Base-by-base conservation (phyloP, 2,888 invertebrate genomes). In the Caenorhabditis plicata region DNA sequence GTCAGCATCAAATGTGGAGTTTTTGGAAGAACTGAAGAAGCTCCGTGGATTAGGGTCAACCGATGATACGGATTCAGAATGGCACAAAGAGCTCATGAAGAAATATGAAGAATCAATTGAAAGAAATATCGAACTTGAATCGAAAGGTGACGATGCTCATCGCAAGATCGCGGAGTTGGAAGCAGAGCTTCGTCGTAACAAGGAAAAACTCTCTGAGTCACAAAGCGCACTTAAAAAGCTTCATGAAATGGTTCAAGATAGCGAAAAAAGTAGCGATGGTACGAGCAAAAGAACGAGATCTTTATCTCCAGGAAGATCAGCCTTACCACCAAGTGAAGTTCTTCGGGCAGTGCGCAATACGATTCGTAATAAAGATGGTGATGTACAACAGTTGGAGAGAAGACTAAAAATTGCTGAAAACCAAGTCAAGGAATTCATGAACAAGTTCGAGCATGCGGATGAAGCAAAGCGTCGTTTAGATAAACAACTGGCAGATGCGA, bases 51-150 rank as follows among this genome's bases (percentile, higher is more conserved):
- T 55, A 19, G 60, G 54, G 1, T 51, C 55, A 29, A 55, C 55
- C 9, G 68, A 68, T 23, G 72, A 72, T 20, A n/a, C n/a, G n/a
- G 76, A 77, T 51, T 57, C 71, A 22, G 78, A 78, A 11, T 53
- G 77, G 32, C 70, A 77, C 42, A 72, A 74, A 29, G 78, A 78
- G 33, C 65, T 78, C 33, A 79, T 78, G 72, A 76, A 75, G 36
- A 78, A 77, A 55, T 76, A 75, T 49, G 77, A 78, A 45, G 78
- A 78, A 41, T 73, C 77, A 0, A 77, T 78, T 47, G 78, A 78
- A 45, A 57, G 78, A 39, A 78, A 78, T 63, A 78, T 78, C 42
- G 76, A 79, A 33, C 58, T 78, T 23, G 78, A 78, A 54, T 73
- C 77, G 2, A 73, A 63, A 29, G 77, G 77, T 26, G 78, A 78